Conservation (phyloP, 2,113 vertebrate species). For the Daphoenositta chrysoptera region DNA sequence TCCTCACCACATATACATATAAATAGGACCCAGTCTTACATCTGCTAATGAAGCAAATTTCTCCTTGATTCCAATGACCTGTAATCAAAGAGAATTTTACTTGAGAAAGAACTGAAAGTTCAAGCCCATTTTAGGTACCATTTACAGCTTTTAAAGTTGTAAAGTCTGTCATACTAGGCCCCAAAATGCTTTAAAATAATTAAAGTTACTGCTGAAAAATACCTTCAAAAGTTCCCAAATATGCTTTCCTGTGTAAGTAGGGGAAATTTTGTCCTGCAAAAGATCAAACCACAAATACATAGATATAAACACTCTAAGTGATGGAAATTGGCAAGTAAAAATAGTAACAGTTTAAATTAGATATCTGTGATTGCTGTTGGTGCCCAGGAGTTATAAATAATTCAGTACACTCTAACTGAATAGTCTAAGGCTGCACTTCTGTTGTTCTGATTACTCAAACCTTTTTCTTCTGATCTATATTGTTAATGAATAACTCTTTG, state of each 20-base stretch:
- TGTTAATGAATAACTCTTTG: not conserved
- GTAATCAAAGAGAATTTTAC: not conserved
- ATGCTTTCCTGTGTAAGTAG: not conserved
- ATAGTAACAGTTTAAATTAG: slow-evolving; percentile 60
- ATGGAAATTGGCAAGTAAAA: slow-evolving; percentile 49
- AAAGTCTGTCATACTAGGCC: not conserved
- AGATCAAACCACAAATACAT: slow-evolving; percentile 43
- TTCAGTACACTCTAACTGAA: slow-evolving; percentile 30
- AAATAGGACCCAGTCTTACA: not conserved
- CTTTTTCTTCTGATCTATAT: not conserved
- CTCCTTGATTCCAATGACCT: not conserved
- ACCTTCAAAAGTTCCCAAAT: not conserved
- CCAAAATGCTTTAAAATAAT: not conserved
- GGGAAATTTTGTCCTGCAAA: slow-evolving; percentile 7
- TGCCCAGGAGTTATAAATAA: slow-evolving; percentile 61
- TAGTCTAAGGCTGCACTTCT: slow-evolving; percentile 18
- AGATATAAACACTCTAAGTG: slow-evolving; percentile 36
- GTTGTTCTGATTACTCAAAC: slow-evolving; percentile 1
- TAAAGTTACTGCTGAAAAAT: not conserved
- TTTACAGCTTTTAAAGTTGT: not conserved
- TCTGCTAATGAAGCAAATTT: not conserved
- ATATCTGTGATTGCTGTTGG: slow-evolving; percentile 6
- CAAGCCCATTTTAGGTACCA: not conserved
- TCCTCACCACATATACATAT: not conserved
- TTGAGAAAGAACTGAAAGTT: not conserved